Evolutionary conservation across 2,113 vertebrate species (phyloP), one percentile per base, ranked within the genome.

Genomic region (Crotalus horridus): DNA sequence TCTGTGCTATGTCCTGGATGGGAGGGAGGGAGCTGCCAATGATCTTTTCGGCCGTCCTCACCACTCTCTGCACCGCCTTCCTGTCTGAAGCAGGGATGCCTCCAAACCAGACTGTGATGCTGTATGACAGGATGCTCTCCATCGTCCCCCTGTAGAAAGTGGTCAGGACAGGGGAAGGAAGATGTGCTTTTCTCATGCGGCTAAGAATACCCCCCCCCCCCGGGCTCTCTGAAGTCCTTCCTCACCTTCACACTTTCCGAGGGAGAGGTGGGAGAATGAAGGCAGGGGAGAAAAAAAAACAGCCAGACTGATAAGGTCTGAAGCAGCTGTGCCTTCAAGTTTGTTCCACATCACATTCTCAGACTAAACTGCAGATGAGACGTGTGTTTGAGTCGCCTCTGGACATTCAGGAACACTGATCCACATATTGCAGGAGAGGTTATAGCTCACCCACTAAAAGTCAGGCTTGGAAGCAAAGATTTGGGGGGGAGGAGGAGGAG

Each of bases 221-320:
- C 0, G 20, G 15, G 61, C 94, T 89, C 74, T 0, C 33, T 89
- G 87, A 43, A 87, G 39, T 74, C 43, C 51, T 58, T 95, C 29
- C 51, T 69, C 86, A 89, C 43, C 69, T 15, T 74, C 54, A 56
- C 24, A 9, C 39, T 51, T 56, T 90, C 58, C 53, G 81, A 81
- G 48, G 43, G 81, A 88, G 39, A n/a, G 43, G 6, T 94, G 8
- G 61, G 21, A 54, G 91, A 95, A n/a, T 0, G n/a, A 90, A 61
- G 20, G 6, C 39, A 24, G 64, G 12, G 3, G 61, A 26, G 26
- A 0, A 2, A 3, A 8, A 0, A 59, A 93, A 95, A 20, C 92
- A 95, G 92, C 91, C 91, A 51, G 94, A 93, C 20, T 86, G 33
- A 56, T 96, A 93, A 91, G 23, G 0, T 92, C 53, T 23, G 20